A percentile compares a stretch with the other conserved stretches of the same genome.
These are phyloP conservation scores for Zaprionus ghesquierei DNA, from an alignment of 1,140 invertebrate species.

Conservation along the genomic window DNA sequence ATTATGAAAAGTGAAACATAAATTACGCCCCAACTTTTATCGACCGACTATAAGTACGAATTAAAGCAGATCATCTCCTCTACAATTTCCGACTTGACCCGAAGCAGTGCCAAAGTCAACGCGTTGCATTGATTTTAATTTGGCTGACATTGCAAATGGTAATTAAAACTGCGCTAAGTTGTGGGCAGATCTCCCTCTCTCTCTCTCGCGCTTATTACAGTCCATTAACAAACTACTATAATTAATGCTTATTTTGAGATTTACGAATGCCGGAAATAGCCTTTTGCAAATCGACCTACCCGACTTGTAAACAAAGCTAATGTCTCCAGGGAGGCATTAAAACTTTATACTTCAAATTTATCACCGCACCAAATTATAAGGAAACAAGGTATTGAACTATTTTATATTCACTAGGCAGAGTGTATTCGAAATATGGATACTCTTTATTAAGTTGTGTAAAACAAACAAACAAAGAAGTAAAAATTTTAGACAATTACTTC, in stretches of 20 bases:
- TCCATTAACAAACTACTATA: slow-evolving; percentile 1
- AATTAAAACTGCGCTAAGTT: slow-evolving; percentile 15
- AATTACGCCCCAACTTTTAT: neutral
- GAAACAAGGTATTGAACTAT: slow-evolving; percentile 10
- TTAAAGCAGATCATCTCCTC: neutral
- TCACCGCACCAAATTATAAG: slow-evolving; percentile 37
- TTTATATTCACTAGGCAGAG: neutral
- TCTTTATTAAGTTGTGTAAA: neutral
- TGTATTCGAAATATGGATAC: neutral
- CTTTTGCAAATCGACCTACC: neutral
- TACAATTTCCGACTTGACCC: neutral
- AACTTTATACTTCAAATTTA: slow-evolving; percentile 65
- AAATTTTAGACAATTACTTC: no score
- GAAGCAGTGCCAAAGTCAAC: slow-evolving; percentile 26
- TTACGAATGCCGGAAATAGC: slow-evolving; percentile 52
- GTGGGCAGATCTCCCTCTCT: slow-evolving; percentile 16
- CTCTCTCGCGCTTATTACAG: slow-evolving; percentile 1
- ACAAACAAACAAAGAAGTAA: no score
- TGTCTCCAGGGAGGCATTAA: slow-evolving; percentile 51
- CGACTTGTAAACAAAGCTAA: slow-evolving; percentile 65
- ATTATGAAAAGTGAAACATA: neutral
- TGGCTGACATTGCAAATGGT: slow-evolving; percentile 27
- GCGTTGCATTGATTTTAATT: slow-evolving; percentile 23
- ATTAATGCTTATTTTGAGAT: slow-evolving; percentile 11
- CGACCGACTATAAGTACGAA: neutral